These are phyloP conservation scores for Agriopis leucophaearia DNA, from an alignment of 2,888 invertebrate genomes.

Conservation along the genomic window DNA sequence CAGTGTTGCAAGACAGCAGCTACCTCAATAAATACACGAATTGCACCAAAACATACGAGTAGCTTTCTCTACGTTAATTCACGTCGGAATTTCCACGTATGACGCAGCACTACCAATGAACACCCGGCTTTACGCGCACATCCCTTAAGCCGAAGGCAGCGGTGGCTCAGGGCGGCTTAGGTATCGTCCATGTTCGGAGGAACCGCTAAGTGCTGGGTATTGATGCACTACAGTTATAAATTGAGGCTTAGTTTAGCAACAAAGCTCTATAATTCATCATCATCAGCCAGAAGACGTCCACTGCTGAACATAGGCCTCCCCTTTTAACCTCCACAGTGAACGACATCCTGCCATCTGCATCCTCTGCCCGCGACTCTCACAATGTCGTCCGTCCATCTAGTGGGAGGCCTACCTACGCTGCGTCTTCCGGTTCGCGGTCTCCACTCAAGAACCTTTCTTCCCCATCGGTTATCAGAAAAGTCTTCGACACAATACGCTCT, in stretches of 20 bases:
- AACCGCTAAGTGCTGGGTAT: slow-evolving; percentile 35
- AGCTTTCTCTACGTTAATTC: background rate
- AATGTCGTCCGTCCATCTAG: too few relatives aligned
- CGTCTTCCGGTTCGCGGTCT: too few relatives aligned
- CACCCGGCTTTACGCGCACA: slow-evolving; percentile 18
- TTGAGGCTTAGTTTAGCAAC: slow-evolving; percentile 4
- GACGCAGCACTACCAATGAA: slow-evolving; percentile 13
- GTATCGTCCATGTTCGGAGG: slow-evolving; percentile 30
- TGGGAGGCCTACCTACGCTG: too few relatives aligned
- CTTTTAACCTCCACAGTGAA: too few relatives aligned
- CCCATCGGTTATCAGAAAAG: too few relatives aligned
- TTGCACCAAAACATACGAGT: background rate
- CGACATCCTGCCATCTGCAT: too few relatives aligned
- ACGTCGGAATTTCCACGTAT: slow-evolving; percentile 13
- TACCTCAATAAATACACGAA: background rate
- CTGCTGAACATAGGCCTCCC: too few relatives aligned
- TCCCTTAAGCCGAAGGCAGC: slow-evolving; percentile 31
- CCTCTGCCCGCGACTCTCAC: too few relatives aligned
- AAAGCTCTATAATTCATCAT: too few relatives aligned
- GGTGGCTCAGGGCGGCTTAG: slow-evolving; percentile 31
- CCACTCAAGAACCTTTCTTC: too few relatives aligned
- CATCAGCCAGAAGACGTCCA: too few relatives aligned
- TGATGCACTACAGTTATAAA: slow-evolving; percentile 22
- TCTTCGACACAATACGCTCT: too few relatives aligned
- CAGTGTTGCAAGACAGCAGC: background rate